Base-by-base conservation (phyloP, 2,888 invertebrate genomes). In the Melanophora roralis region DNA sequence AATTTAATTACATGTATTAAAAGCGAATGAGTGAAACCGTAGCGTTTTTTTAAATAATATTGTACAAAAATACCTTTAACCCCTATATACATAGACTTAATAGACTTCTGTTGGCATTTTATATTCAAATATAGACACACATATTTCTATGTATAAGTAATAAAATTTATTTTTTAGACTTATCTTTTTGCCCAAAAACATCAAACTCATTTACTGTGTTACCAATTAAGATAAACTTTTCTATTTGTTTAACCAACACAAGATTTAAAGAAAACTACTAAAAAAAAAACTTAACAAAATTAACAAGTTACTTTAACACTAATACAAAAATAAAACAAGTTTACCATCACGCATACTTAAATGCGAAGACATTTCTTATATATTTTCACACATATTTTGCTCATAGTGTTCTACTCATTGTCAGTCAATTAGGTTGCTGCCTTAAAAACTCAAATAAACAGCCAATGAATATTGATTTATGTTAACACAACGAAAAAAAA, bases 391-490 rank as follows among this genome's bases (percentile, higher is more conserved):
- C 8, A 49, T 9, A 51, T 21, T 32, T 5, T 27, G 53, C 27
- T 43, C 34, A 27, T 32, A 16, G 12, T 67, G 43, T 43, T 12
- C 21, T 38, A 14, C 32, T 21, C 55, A 55, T 40, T 55, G 34
- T 11, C 27, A 40, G 38, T 51, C 38, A 27, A 14, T 49, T 27
- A 27, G 16, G n/a, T 32, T 40, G 7, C 40, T 60, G 36, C 40
- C 38, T 59, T 36, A 2, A 3, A 69, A 47, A 49, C 38, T 4
- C 12, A 57, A 27, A 36, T 19, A 21, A 23, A 5, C 27, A 38
- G 21, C 19, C 19, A 53, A 67, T 12, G 38, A 59, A 51, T 71
- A 60, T 71, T 49, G 32, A 71, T 51, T 40, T 57, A 12, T 6
- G 1, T 21, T 32, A 23, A 53, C 6, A 19, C 1, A n/a, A 55